These are phyloP conservation scores for Pollenia angustigena DNA, from an alignment of 2,888 invertebrate genomes.

Conservation along the genomic window DNA sequence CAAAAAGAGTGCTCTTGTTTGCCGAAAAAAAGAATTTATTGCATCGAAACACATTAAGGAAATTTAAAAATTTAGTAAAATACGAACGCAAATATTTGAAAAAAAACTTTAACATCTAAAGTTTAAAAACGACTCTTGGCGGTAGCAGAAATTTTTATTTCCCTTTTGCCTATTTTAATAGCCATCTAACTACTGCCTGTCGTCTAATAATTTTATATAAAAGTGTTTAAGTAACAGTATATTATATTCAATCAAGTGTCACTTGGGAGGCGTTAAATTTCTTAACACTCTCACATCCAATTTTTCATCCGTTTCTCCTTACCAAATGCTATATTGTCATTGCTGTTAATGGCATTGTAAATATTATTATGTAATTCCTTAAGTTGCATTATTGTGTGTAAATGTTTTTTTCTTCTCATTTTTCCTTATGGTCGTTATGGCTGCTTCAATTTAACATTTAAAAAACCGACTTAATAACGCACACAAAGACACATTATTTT, in stretches of 20 bases:
- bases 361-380: conserved; percentile 29
- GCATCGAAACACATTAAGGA: too few species aligned
- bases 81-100: too few species aligned
- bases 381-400: conserved; percentile 59
- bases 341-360: conserved; percentile 41
- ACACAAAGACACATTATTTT: conserved; percentile 53
- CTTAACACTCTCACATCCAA: conserved; percentile 15
- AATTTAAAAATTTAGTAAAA: too few species aligned
- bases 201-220: too few species aligned
- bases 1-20: too few species aligned
- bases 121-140: too few species aligned
- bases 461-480: background rate
- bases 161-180: too few species aligned
- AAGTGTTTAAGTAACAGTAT: background rate
- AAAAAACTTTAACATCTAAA: too few species aligned
- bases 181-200: too few species aligned
- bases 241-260: conserved; percentile 50
- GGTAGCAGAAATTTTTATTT: too few species aligned
- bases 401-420: conserved; percentile 17
- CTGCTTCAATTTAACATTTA: background rate
- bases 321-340: background rate
- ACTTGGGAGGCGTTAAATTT: conserved; percentile 52
- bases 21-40: too few species aligned
- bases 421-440: background rate
- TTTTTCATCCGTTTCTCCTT: background rate